Percentiles rank a stretch among this genome's conserved stretches.
Evolutionary conservation across 1,140 invertebrate genomes (phyloP).

Genomic region (Drosophila rhopaloa): DNA sequence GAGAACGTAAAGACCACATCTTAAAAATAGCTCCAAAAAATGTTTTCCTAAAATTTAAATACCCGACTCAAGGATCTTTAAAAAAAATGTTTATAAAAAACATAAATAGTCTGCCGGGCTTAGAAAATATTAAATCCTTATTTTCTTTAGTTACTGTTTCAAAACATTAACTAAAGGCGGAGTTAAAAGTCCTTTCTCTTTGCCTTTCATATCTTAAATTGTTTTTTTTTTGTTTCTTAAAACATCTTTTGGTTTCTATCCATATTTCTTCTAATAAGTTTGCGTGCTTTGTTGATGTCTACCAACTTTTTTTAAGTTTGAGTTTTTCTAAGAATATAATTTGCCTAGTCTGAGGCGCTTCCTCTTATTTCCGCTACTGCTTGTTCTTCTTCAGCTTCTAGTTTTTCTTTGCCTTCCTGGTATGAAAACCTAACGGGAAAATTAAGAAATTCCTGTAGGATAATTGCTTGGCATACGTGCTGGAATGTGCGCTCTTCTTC

Average conservation of each 20-base stretch:
- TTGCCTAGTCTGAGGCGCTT: constrained; percentile 20
- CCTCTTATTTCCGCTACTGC: neutral
- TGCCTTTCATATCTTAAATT: neutral
- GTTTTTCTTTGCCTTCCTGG: constrained; percentile 1
- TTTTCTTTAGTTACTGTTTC: no score
- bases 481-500: constrained; percentile 4
- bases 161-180: no score
- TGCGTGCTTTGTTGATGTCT: neutral
- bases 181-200: neutral
- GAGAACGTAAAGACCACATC: no score
- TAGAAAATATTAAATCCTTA: neutral
- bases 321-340: constrained; percentile 9
- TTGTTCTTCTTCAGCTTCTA: neutral
- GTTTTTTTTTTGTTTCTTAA: no score
- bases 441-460: constrained; percentile 71
- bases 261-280: neutral
- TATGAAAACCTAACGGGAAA: constrained; percentile 29
- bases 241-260: neutral
- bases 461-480: constrained; percentile 67
- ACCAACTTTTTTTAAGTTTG: neutral
- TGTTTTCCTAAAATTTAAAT: no score
- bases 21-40: no score
- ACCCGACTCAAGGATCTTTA: no score
- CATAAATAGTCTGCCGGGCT: neutral
- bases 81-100: neutral